Conservation (phyloP, 2,797 vertebrate genomes). For the Mionectes olivaceus region DNA sequence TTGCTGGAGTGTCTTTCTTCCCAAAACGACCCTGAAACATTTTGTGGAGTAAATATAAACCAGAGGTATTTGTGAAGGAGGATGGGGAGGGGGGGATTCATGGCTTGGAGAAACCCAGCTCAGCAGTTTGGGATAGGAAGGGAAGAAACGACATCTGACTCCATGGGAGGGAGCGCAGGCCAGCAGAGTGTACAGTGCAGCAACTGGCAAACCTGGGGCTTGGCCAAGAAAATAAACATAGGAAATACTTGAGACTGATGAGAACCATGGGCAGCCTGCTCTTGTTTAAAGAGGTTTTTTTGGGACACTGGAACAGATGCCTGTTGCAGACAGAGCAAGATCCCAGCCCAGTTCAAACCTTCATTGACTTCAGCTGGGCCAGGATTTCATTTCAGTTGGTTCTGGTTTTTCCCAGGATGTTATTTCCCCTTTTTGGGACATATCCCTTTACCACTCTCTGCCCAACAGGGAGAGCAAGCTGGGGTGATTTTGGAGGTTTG, state of each 20-base stretch:
- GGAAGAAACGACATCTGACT: background rate
- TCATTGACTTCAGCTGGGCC: background rate
- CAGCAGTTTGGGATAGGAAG: background rate
- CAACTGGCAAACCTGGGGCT: constrained; percentile 45
- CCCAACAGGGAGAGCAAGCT: background rate
- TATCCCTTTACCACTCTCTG: background rate
- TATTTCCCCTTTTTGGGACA: background rate
- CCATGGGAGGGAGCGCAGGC: background rate
- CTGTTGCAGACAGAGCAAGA: background rate
- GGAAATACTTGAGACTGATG: constrained; percentile 36
- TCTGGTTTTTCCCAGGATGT: background rate
- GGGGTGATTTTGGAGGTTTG: background rate
- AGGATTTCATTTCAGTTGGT: background rate
- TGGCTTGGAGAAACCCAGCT: background rate
- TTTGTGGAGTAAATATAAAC: background rate
- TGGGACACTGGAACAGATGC: background rate
- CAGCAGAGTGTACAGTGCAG: background rate
- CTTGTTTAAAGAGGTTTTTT: constrained; percentile 18
- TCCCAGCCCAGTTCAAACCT: background rate
- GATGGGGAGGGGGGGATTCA: background rate
- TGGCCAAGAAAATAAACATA: constrained; percentile 51
- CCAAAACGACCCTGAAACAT: background rate
- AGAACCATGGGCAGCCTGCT: constrained; percentile 44
- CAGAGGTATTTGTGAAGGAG: background rate
- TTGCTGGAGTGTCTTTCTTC: background rate